phyloP scores from a whole-genome alignment of 2,113 vertebrate genomes.

The Pteronura brasiliensis region DNA sequence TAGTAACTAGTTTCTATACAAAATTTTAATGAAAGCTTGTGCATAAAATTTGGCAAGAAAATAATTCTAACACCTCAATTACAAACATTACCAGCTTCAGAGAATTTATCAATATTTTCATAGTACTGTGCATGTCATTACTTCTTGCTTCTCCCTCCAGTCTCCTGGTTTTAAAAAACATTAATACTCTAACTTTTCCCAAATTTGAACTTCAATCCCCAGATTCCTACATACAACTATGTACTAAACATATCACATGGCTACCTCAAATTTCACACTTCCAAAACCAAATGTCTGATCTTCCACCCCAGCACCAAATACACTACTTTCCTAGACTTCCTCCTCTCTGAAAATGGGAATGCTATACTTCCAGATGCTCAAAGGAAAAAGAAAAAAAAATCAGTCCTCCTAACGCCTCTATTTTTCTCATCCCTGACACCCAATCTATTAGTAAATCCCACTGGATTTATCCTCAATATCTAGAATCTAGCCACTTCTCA shows the following conservation, averaged over 20 bases:
- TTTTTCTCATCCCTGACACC: not conserved
- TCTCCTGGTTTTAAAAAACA: not conserved
- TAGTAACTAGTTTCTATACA: not conserved
- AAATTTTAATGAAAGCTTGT: constrained; percentile 58
- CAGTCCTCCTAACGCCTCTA: not conserved
- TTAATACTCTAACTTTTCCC: not conserved
- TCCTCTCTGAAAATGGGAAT: constrained; percentile 8
- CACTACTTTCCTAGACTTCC: not conserved
- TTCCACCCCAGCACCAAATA: not conserved
- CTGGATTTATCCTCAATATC: not conserved
- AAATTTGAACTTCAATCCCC: constrained; percentile 16
- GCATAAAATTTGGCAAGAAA: constrained; percentile 48
- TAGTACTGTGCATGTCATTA: not conserved
- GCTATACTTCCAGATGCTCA: not conserved
- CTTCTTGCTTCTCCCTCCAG: not conserved
- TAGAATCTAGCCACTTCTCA: not conserved
- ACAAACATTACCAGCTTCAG: constrained; percentile 13
- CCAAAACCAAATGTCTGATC: not conserved
- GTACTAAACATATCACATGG: not conserved
- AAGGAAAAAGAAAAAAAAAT: not conserved
- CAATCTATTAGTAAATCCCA: not conserved
- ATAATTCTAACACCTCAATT: constrained; percentile 34
- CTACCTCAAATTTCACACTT: not conserved
- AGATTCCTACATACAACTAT: not conserved
- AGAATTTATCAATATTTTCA: constrained; percentile 40